Base-by-base conservation (phyloP, 1,140 invertebrate genomes). In the Neotoxoptera formosana region DNA sequence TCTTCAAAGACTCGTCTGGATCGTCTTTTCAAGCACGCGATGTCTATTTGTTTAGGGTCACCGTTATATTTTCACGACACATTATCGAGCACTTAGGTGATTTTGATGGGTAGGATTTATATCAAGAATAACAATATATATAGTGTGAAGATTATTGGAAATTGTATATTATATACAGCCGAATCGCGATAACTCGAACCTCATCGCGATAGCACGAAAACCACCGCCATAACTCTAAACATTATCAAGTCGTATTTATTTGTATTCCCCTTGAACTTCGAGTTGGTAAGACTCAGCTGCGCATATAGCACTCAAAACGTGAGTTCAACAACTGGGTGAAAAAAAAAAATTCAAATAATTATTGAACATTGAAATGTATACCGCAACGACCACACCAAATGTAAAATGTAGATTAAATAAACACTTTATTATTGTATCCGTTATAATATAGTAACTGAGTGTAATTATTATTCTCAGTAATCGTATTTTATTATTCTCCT, bases 91-190 rank as follows among this genome's bases (percentile, higher is more conserved):
- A 84, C 25, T 25, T 45, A 45, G 21, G 30, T 17, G 25, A n/a
- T 87, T 87, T n/a, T 47, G 2, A 87, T 47, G 25, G 25, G 7
- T 87, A 47, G 25, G 25, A 48, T 87, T 87, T 87, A 48, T 87
- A 87, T 87, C 30, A 25, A 87, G n/a, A n/a, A 87, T 47, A 87
- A 87, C 11, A 87, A 87, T 14, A 84, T 45, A 87, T 14, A 84
- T 45, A 7, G 34, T 84, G 41, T 30, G 23, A 84, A 45, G 21
- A 84, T 41, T 87, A 84, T 41, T 87, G 84, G 48, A 86, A n/a
- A 87, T 30, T 87, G 45, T 8, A 20, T 87, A 30, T 7, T 8
- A 20, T 87, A 30, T 7, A 76, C 14, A 76, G 30, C n/a, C n/a
- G 30, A 76, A 30, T 76, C 1, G n/a, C 30, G 30, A 67, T n/a